Conservation (phyloP, 2,113 vertebrate species). For the human (Homo sapiens) region DNA sequence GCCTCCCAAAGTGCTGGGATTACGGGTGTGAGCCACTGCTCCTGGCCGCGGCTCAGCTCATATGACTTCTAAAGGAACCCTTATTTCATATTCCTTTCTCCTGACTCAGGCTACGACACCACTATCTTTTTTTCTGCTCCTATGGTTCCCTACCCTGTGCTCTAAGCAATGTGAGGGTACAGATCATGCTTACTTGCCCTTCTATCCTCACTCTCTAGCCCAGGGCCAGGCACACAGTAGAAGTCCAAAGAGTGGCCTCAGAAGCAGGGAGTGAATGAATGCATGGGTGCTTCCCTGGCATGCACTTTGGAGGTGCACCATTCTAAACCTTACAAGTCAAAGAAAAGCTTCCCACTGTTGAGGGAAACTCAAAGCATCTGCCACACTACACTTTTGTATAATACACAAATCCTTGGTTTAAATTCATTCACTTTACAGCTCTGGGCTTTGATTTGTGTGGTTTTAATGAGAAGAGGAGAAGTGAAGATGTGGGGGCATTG, state of each 20-base stretch:
- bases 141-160: background rate
- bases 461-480: background rate
- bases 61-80: no score
- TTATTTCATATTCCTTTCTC: background rate
- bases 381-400: background rate
- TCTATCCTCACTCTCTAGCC: background rate
- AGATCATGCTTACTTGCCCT: background rate
- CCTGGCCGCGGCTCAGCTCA: background rate
- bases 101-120: background rate
- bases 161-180: background rate
- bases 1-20: no score
- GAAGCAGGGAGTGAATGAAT: background rate
- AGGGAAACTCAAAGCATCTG: background rate
- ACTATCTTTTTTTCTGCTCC: background rate
- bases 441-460: background rate
- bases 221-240: background rate
- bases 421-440: background rate
- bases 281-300: background rate
- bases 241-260: background rate
- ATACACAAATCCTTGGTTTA: background rate
- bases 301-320: rapidly evolving
- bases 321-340: background rate
- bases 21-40: no score
- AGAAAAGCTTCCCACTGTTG: background rate
- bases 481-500: background rate